Percentiles rank a stretch among this genome's conserved stretches.
Evolutionary conservation across 2,113 vertebrate genomes (phyloP).

Genomic region (Lepidothrix coronata): DNA sequence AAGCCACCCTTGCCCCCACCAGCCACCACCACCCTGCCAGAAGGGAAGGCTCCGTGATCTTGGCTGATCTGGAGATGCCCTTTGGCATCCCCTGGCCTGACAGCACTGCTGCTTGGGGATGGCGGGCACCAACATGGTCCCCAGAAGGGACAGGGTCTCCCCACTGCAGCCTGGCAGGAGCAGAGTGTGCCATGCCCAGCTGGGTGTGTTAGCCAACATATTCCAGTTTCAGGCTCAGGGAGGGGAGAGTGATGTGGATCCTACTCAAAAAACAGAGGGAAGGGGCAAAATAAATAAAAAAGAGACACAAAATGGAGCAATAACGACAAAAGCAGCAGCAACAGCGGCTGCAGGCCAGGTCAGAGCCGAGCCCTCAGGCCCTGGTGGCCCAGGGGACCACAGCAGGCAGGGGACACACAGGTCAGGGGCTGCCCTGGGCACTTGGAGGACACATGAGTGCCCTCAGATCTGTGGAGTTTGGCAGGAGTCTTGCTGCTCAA

Average conservation of each 20-base stretch:
- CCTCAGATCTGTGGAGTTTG: fast-evolving
- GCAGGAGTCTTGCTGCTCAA: not conserved
- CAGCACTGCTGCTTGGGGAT: not conserved
- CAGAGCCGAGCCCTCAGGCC: fast-evolving
- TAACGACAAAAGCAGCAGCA: not conserved
- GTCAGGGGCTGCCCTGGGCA: not conserved
- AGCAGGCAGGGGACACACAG: not conserved
- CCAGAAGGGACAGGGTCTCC: not conserved
- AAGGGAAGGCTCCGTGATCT: not conserved
- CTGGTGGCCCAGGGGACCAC: not conserved
- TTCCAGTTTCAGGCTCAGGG: not conserved
- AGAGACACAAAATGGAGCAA: not conserved
- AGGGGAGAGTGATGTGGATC: not conserved
- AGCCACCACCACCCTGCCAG: not conserved
- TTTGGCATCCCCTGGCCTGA: not conserved
- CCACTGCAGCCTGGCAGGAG: not conserved
- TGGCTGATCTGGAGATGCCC: not conserved
- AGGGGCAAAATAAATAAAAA: not conserved
- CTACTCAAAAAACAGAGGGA: not conserved
- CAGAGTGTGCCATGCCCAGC: fast-evolving
- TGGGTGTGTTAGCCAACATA: fast-evolving
- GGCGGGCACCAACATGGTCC: fast-evolving
- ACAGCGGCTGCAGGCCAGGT: not conserved
- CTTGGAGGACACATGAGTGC: fast-evolving
- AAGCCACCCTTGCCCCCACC: not conserved